phyloP scores from a whole-genome alignment of 1,140 invertebrate genomes.

The Schmidtea mediterranea region DNA sequence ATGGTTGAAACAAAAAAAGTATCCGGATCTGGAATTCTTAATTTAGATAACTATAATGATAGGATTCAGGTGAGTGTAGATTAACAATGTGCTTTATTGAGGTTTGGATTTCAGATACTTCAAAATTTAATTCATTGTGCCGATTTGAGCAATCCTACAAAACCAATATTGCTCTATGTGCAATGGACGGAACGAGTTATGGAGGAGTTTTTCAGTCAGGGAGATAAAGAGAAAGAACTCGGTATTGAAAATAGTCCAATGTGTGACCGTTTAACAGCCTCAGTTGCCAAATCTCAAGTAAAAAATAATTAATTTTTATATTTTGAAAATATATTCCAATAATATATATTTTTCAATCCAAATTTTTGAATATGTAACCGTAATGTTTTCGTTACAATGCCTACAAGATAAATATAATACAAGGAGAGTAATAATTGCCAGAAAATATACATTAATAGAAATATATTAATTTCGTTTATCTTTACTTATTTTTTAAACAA shows the following conservation, averaged over 20 bases:
- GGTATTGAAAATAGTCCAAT: slow-evolving; percentile 8
- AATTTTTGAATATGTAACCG: too few species aligned
- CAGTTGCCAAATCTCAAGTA: slow-evolving; percentile 6
- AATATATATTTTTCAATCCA: too few species aligned
- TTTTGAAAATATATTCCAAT: too few species aligned
- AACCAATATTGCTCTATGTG: slow-evolving; percentile 58
- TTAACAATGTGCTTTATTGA: slow-evolving; percentile 37
- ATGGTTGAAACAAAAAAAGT: slow-evolving; percentile 85
- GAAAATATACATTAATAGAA: too few species aligned
- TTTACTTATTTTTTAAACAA: too few species aligned
- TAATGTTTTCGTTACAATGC: too few species aligned
- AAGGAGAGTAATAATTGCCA: too few species aligned
- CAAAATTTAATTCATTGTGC: slow-evolving; percentile 90
- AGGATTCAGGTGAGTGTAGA: slow-evolving; percentile 51
- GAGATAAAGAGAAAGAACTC: slow-evolving; percentile 7
- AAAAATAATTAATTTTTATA: too few species aligned
- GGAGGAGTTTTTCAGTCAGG: slow-evolving; percentile 84
- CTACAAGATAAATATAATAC: too few species aligned
- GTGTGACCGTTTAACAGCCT: slow-evolving; percentile 6
- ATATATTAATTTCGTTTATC: too few species aligned
- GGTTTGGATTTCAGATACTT: slow-evolving; percentile 77
- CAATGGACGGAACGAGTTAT: slow-evolving; percentile 67
- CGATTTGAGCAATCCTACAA: slow-evolving; percentile 80
- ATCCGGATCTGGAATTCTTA: slow-evolving; percentile 57
- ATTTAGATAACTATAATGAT: slow-evolving; percentile 84